Conservation (phyloP, 2,888 invertebrate species). For the Drosophila yooni region DNA sequence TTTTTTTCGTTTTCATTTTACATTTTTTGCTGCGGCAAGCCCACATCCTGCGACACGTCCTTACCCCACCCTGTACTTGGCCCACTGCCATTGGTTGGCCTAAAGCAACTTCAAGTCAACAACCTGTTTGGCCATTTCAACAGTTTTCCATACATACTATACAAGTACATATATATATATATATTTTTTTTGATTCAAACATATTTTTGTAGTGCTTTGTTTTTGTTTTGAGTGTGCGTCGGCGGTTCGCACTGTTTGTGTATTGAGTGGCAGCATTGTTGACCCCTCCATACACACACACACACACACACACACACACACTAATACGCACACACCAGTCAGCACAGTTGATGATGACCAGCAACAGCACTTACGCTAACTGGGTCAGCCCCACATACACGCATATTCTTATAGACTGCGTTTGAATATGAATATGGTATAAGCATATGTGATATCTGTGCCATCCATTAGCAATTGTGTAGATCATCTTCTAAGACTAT, state of each 20-base stretch:
- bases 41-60: constrained; percentile 29
- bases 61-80: not conserved
- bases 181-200: constrained; percentile 31
- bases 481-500: constrained; percentile 57
- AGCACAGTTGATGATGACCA: constrained; percentile 42
- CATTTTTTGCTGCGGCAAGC: not conserved
- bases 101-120: constrained; percentile 43
- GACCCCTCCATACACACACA: constrained; percentile 48
- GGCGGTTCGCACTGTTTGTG: constrained; percentile 51
- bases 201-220: constrained; percentile 27
- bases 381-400: constrained; percentile 40
- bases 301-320: constrained; percentile 23
- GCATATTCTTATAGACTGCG: constrained; percentile 12
- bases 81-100: constrained; percentile 29
- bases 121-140: constrained; percentile 43
- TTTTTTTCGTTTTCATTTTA: not conserved
- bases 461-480: constrained; percentile 47
- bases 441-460: constrained; percentile 43
- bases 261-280: constrained; percentile 69
- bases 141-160: constrained; percentile 7
- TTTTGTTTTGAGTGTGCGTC: constrained; percentile 46
- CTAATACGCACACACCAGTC: constrained; percentile 11
- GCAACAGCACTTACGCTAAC: constrained; percentile 47
- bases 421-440: constrained; percentile 42
- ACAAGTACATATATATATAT: not conserved